Conservation (phyloP, 2,113 vertebrate species). For the Pteruthius melanotis region DNA sequence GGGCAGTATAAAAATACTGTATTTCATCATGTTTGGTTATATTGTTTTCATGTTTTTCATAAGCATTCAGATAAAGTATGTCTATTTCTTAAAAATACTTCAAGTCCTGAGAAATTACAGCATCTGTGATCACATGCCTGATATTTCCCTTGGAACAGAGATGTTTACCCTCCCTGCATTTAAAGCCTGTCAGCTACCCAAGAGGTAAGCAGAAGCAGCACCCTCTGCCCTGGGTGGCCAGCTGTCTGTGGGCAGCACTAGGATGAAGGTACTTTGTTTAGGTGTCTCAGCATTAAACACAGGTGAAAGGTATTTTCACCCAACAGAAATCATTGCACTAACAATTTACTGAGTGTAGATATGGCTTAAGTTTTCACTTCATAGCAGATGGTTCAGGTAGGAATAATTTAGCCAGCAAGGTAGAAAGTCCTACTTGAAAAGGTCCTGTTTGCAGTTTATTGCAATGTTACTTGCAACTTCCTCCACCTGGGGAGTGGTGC, state of each 20-base stretch:
- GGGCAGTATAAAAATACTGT: neutral
- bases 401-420: neutral
- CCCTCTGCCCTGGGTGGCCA: neutral
- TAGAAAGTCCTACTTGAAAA: neutral
- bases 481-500: neutral
- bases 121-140: neutral
- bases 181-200: neutral
- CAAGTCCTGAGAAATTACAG: neutral
- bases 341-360: neutral
- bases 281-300: neutral
- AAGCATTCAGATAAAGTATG: neutral
- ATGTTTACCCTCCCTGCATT: neutral
- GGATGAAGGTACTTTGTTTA: neutral
- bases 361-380: neutral
- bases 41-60: neutral
- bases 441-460: neutral
- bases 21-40: neutral
- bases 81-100: neutral
- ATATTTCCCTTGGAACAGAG: neutral
- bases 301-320: neutral
- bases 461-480: neutral
- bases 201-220: neutral
- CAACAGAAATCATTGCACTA: neutral
- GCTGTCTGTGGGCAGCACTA: neutral
- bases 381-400: neutral